phyloP scores from a whole-genome alignment of 2,888 invertebrate species.

The Cerceris rybyensis region DNA sequence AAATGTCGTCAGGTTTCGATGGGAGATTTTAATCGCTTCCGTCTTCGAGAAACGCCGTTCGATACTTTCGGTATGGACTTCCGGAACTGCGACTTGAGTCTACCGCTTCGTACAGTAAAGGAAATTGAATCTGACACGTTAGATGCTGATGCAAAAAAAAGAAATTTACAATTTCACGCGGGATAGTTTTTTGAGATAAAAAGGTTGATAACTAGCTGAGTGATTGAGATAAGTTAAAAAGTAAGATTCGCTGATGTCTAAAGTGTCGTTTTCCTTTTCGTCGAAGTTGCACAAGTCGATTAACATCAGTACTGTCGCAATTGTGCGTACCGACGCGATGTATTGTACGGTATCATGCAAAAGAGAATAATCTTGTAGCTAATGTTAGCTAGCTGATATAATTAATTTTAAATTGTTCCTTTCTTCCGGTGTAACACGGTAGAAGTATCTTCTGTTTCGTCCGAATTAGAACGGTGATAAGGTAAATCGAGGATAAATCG shows the following conservation, averaged over 20 bases:
- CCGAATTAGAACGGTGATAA: constrained; percentile 1
- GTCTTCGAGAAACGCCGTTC: constrained; percentile 4
- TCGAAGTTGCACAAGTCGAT: not conserved
- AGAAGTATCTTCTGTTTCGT: too few species aligned
- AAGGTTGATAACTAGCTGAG: too few species aligned
- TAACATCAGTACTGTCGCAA: constrained; percentile 13
- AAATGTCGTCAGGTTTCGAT: not conserved
- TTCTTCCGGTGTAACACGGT: constrained; percentile 8
- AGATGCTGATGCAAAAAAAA: too few species aligned
- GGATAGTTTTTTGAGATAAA: too few species aligned
- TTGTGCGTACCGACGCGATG: constrained; percentile 36
- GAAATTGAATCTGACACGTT: too few species aligned
- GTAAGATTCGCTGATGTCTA: too few species aligned
- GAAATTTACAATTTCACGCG: too few species aligned
- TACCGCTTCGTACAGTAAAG: constrained; percentile 38
- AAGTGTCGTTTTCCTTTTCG: too few species aligned
- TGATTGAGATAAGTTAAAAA: too few species aligned
- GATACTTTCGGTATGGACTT: constrained; percentile 8
- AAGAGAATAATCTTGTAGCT: constrained; percentile 54
- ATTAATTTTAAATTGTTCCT: constrained; percentile 11
- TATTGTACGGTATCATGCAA: constrained; percentile 65
- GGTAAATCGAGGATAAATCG: constrained; percentile 21
- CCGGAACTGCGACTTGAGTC: constrained; percentile 35
- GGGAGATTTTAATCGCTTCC: constrained; percentile 25
- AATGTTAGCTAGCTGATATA: constrained; percentile 9